Conservation (phyloP, 2,113 vertebrate genomes). For the Alethe castanea region DNA sequence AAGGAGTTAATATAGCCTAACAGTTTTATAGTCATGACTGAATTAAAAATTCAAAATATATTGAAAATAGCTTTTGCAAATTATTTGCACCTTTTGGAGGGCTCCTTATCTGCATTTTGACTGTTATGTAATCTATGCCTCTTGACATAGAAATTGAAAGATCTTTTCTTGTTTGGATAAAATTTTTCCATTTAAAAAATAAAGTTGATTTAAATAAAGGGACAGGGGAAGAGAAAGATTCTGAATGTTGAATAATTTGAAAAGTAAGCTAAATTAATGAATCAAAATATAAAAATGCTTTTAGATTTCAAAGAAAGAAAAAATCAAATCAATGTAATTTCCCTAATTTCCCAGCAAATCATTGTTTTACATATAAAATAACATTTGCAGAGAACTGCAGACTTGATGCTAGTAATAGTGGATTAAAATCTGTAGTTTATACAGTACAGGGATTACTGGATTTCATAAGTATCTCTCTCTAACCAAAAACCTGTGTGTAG, state of each 20-base stretch:
- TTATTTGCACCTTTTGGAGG: neutral
- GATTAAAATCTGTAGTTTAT: neutral
- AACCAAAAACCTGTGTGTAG: neutral
- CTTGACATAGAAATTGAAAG: neutral
- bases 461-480: neutral
- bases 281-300: neutral
- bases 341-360: neutral
- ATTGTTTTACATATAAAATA: neutral
- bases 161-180: neutral
- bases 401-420: neutral
- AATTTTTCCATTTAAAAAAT: neutral
- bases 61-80: neutral
- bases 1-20: neutral
- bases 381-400: neutral
- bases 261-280: neutral
- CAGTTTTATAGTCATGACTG: neutral
- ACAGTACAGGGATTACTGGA: neutral
- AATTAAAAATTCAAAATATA: neutral
- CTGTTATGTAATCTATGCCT: neutral
- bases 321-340: neutral
- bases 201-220: neutral
- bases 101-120: neutral
- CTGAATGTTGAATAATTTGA: neutral
- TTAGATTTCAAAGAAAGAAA: neutral
- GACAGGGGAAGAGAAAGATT: accelerated